Base-by-base conservation (phyloP, 92 coral and sea anemone species). In the Zoanthus sansibaricus region DNA sequence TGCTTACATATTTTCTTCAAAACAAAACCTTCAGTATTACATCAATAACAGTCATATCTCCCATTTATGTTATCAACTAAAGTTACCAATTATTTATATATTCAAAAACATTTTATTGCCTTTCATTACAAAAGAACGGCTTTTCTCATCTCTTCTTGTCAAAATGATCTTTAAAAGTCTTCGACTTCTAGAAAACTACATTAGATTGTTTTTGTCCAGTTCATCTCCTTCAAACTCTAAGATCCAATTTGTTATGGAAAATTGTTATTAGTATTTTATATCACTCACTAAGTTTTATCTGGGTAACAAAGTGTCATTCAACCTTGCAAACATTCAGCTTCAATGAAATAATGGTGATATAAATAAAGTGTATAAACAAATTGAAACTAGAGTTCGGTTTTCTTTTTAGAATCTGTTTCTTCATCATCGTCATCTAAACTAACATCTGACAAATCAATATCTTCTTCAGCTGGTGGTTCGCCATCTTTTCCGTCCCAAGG, bases 401-500 rank as follows among this genome's bases (percentile, higher is more conserved):
- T 95, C 78, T 93, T 96, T 18, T 80, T 80, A 15, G 85, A n/a
- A 12, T 76, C 87, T n/a, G 69, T 92, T 15, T 87, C 42, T 37
- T 37, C 90, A 10, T 87, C 90, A 15, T 94, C 98, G 4, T 94
- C 98, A 87, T 97, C 99, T 84, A 96, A 76, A 67, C 93, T 98
- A 54, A 95, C 92, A 88, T 97, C 98, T 70, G 97, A 93, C 84
- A 97, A 87, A 59, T 97, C 98, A 59, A 95, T 95, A 51, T 95
- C 99, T 64, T 97, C 99, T 82, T 97, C 99, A 12, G 71, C 94
- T 2, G 99, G 99, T 18, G 95, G 14, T 64, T 97, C 92, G 17
- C 99, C 99, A 91, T 97, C 99, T 76, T 95, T 93, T 18, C 99
- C 98, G 83, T 97, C 99, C 99, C 99, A 97, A 10, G 98, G 84